Evolutionary conservation across 2,113 vertebrate species (phyloP).

Genomic region (Collichthys lucidus): DNA sequence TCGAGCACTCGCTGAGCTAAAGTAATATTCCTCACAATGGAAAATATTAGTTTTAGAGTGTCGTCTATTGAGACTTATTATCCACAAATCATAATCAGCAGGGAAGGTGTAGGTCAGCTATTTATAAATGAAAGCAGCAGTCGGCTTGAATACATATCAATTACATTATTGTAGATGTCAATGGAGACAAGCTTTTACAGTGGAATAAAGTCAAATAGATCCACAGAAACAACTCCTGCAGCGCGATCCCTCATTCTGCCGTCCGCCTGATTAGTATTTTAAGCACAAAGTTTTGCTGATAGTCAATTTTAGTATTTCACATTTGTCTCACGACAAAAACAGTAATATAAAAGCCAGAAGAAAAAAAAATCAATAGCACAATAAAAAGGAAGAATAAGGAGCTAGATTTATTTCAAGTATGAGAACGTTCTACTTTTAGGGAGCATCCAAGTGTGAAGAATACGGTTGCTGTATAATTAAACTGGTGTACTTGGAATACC

Average conservation of each 20-base stretch:
- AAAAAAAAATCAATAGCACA: neutral
- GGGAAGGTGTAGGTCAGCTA: neutral
- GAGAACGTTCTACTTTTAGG: neutral
- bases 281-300: neutral
- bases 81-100: slow-evolving; percentile 11
- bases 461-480: neutral
- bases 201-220: neutral
- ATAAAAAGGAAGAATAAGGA: neutral
- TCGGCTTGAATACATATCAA: neutral
- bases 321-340: neutral
- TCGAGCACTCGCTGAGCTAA: neutral
- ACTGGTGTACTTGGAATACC: neutral
- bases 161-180: neutral
- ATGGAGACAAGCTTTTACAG: neutral
- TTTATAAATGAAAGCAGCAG: slow-evolving; percentile 15
- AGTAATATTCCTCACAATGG: neutral
- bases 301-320: neutral
- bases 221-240: neutral
- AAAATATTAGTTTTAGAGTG: neutral
- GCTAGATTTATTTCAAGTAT: neutral
- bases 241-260: neutral
- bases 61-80: slow-evolving; percentile 12
- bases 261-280: neutral
- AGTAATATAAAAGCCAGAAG: neutral
- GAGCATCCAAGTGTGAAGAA: neutral